Base-by-base conservation (phyloP, 2,797 vertebrate species). In the Trematomus bernacchii region DNA sequence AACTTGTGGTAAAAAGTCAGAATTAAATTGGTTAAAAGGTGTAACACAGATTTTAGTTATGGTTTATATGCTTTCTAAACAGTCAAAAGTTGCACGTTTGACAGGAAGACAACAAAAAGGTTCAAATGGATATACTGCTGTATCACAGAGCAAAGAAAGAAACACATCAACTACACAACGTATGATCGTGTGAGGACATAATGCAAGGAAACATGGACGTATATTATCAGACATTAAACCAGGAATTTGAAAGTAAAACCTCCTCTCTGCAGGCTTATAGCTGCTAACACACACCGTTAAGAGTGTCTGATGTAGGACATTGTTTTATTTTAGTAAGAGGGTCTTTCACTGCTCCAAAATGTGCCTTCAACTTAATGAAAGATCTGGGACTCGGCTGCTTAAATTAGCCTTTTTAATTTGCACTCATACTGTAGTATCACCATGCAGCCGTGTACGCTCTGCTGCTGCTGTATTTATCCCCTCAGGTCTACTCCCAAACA, bases 381-480 rank as follows among this genome's bases (percentile, higher is more conserved):
- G 42, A 71, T 71, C 58, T 52, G 59, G 64, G 72, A 64, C 76
- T 79, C 69, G 59, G 68, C 71, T 52, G 59, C 75, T 66, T 51
- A 40, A 79, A 68, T 82, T 72, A 55, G 68, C 52, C 55, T 74
- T 40, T 16, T 71, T 61, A 55, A 80, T 77, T 79, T 68, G 42
- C 61, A 66, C 44, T 62, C 44, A 21, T 23, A 61, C 33, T 6
- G 33, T 33, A 33, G 30, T 33, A 2, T 33, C 7, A 8, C 33
- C 33, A 33, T 33, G 33, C 33, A 8, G 33, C 33, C 33, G 33
- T 33, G 1, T 7, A 33, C 33, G 33, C 33, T 33, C 33, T 33
- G 33, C 30, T 6, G 30, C 30, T 6, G 30, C 33, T 33, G 33
- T 7, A 33, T 30, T 30, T 30, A 30, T 7, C 33, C 33, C 33